Evolutionary conservation across 1,140 invertebrate genomes (phyloP).

Genomic region (Antheraea pernyi): DNA sequence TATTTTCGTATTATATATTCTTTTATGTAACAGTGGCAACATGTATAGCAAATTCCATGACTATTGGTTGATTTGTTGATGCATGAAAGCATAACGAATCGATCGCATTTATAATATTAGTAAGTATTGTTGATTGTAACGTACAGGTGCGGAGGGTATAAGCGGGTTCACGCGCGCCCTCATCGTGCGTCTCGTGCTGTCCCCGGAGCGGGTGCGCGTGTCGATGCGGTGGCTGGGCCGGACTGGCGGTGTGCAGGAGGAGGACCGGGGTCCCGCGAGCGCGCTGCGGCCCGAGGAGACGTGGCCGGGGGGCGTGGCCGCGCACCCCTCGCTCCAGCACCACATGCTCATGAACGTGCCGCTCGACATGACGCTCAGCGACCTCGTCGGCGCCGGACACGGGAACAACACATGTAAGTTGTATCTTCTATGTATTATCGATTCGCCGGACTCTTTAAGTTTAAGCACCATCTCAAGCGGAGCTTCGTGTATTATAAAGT

Average conservation of each 20-base stretch:
- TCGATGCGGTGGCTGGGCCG: constrained; percentile 81
- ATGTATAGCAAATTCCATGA: too few species aligned
- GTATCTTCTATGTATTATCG: too few species aligned
- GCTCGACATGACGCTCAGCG: constrained; percentile 84
- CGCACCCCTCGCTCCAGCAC: constrained; percentile 39
- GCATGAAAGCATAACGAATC: too few species aligned
- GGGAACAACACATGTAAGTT: constrained; percentile 14
- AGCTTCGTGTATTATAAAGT: too few species aligned
- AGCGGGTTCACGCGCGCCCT: constrained; percentile 93
- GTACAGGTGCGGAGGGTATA: constrained; percentile 75
- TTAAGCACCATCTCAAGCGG: too few species aligned
- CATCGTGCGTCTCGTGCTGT: constrained; percentile 90
- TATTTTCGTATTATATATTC: too few species aligned
- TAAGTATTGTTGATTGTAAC: not conserved
- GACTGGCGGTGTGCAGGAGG: constrained; percentile 48
- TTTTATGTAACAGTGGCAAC: too few species aligned
- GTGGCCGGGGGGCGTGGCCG: not conserved
- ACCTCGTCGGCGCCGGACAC: constrained; percentile 47
- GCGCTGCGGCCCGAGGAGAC: constrained; percentile 8
- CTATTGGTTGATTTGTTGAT: too few species aligned
- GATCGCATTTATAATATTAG: too few species aligned
- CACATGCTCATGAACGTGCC: constrained; percentile 86
- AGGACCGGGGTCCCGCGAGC: constrained; percentile 43
- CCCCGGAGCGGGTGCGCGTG: constrained; percentile 90
- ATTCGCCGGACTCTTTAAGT: too few species aligned